Evolutionary conservation across 2,113 vertebrate species (phyloP).

Genomic region (Hystrix brachyura): DNA sequence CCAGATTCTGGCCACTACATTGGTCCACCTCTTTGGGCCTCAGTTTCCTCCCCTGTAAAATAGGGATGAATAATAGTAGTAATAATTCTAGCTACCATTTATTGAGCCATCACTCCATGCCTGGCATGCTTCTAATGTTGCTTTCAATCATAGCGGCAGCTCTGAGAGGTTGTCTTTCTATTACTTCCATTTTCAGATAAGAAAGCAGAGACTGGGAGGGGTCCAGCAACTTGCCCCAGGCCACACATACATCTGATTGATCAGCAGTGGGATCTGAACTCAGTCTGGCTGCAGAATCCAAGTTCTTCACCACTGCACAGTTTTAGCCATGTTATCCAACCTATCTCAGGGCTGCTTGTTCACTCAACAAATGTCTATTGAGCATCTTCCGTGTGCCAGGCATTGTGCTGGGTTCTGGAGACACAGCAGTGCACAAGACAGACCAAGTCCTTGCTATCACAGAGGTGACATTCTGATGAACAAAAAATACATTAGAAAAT

Average conservation of each 20-base stretch:
- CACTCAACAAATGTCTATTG: background rate
- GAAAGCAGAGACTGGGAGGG: background rate
- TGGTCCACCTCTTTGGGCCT: background rate
- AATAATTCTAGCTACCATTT: background rate
- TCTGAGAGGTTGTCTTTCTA: background rate
- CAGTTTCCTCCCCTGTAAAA: background rate
- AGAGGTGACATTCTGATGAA: slow-evolving; percentile 1
- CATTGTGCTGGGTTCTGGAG: background rate
- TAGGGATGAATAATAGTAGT: background rate
- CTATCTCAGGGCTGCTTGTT: background rate
- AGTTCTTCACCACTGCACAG: background rate
- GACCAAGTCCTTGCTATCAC: background rate
- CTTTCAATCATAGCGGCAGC: background rate
- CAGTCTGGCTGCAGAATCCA: background rate
- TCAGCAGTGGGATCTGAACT: background rate
- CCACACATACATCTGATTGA: background rate
- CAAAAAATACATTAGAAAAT: background rate
- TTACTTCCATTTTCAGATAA: background rate
- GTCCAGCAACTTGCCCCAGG: background rate
- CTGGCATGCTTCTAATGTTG: background rate
- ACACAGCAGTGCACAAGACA: background rate
- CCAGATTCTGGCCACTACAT: background rate
- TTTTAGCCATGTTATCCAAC: background rate
- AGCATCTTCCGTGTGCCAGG: background rate
- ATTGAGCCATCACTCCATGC: background rate